phyloP scores from a whole-genome alignment of 2,888 invertebrate genomes.

The Heteromurus nitidus region DNA sequence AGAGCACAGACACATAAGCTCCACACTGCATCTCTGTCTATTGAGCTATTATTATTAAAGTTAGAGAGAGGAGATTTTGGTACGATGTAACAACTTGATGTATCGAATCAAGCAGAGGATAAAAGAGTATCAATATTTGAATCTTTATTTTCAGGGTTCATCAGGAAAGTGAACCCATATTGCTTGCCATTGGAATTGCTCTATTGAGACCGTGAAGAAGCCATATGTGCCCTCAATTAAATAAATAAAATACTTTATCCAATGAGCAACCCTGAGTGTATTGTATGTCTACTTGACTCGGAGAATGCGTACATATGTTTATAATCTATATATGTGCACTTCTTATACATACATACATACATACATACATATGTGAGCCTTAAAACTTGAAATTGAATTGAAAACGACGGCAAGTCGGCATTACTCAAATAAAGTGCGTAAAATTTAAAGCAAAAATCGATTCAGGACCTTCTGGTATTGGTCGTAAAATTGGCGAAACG shows the following conservation, averaged over 20 bases:
- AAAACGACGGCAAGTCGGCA: constrained; percentile 36
- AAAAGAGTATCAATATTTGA: constrained; percentile 46
- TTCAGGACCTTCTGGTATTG: constrained; percentile 1
- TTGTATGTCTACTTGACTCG: no score
- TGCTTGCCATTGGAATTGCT: constrained; percentile 35
- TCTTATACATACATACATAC: not conserved
- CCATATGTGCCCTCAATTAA: constrained; percentile 62
- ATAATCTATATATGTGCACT: not conserved
- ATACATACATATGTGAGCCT: constrained; percentile 29
- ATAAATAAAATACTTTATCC: constrained; percentile 32
- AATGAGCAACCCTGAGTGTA: not conserved
- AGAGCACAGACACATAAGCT: constrained; percentile 7
- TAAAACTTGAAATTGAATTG: constrained; percentile 32
- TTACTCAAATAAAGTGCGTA: constrained; percentile 7
- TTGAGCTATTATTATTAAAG: constrained; percentile 33
- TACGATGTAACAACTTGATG: constrained; percentile 36
- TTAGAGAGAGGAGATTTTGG: constrained; percentile 45
- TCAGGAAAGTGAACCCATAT: constrained; percentile 47
- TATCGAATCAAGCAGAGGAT: constrained; percentile 50
- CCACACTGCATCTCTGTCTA: constrained; percentile 23
- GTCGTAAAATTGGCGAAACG: constrained; percentile 57
- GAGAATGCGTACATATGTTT: no score
- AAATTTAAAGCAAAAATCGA: constrained; percentile 12
- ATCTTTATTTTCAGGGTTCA: constrained; percentile 61
- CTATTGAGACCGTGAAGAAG: constrained; percentile 54